Percentiles rank a stretch among this genome's conserved stretches.
Evolutionary conservation across 2,888 invertebrate genomes (phyloP).

Genomic region (Rhagium mordax): DNA sequence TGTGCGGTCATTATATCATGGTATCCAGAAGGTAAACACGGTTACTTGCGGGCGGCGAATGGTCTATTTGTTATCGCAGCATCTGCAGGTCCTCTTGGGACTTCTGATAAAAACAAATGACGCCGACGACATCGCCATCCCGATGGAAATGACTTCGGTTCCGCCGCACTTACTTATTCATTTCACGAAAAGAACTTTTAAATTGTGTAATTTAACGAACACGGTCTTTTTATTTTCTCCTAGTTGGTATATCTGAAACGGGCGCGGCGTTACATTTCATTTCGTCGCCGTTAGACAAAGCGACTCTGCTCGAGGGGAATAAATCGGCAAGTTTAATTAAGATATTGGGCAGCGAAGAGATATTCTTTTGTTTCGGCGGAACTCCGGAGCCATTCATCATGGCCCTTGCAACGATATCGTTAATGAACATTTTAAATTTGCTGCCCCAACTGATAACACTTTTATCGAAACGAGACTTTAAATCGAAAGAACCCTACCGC

Average conservation of each 20-base stretch:
- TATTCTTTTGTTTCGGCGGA: constrained; percentile 70
- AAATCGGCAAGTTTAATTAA: constrained; percentile 73
- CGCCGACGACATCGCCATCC: constrained; percentile 68
- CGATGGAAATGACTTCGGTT: constrained; percentile 68
- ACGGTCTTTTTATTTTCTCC: constrained; percentile 64
- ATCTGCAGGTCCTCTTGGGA: constrained; percentile 61
- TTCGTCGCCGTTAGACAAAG: constrained; percentile 64
- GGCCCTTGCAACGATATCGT: constrained; percentile 65
- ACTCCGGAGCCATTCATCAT: constrained; percentile 67
- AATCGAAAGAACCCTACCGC: constrained; percentile 44
- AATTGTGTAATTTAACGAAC: constrained; percentile 71
- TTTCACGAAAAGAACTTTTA: constrained; percentile 71
- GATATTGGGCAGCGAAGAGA: constrained; percentile 70
- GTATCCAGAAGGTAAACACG: constrained; percentile 37
- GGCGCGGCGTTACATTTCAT: constrained; percentile 63
- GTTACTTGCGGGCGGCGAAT: constrained; percentile 26
- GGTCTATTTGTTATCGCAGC: constrained; percentile 61
- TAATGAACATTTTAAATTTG: constrained; percentile 70
- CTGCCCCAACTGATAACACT: constrained; percentile 61
- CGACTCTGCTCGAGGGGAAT: constrained; percentile 64
- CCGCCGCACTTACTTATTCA: constrained; percentile 69
- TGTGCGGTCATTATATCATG: constrained; percentile 44
- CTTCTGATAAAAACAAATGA: constrained; percentile 70
- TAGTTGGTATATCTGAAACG: constrained; percentile 40
- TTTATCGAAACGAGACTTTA: constrained; percentile 55